Evolutionary conservation across 92 coral and sea anemone genomes (phyloP), one percentile per base, ranked within the genome.

Genomic region (Zoanthus sansibaricus): DNA sequence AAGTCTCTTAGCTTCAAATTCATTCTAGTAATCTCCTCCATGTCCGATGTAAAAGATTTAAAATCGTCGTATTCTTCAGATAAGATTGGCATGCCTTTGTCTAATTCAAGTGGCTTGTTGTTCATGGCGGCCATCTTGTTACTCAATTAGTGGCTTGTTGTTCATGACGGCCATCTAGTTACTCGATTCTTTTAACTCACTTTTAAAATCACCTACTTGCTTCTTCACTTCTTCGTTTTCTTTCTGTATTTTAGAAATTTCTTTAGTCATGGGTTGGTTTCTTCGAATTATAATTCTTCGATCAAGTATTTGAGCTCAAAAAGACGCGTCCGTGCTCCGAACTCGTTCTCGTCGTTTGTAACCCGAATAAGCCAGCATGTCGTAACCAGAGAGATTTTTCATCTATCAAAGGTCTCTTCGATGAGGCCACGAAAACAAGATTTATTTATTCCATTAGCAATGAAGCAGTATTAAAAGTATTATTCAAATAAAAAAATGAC

Each of bases 91-190:
- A 83, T 58, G 78, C 82, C 32, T 72, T 72, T 84, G 68, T 84
- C 88, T 64, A 84, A 21, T 68, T 84, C 80, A 30, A 25, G 25
- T 68, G 66, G 82, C 83, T 75, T 68, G 83, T 51, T 68, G 70
- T 86, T 86, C 72, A 74, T 49, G 82, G 83, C 83, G 72, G 88
- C 82, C 83, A 75, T 86, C 58, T 86, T 75, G 67, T 71, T 75
- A 32, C 71, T 51, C 46, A 75, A 13, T 32, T n/a, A 25, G 25
- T 68, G 66, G 82, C 83, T 75, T 68, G 83, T 51, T 68, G 70
- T 86, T 86, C 72, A 74, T 49, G 82, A 75, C 83, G 72, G 88
- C 82, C 83, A 75, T 86, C 58, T 86, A 59, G 67, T 71, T 75
- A 32, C 71, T 51, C 46, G 59, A 13, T 32, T 75, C 69, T 30